These are phyloP conservation scores for Helicolenus hilgendorfi DNA, from an alignment of 2,797 vertebrate species.

Conservation along the genomic window DNA sequence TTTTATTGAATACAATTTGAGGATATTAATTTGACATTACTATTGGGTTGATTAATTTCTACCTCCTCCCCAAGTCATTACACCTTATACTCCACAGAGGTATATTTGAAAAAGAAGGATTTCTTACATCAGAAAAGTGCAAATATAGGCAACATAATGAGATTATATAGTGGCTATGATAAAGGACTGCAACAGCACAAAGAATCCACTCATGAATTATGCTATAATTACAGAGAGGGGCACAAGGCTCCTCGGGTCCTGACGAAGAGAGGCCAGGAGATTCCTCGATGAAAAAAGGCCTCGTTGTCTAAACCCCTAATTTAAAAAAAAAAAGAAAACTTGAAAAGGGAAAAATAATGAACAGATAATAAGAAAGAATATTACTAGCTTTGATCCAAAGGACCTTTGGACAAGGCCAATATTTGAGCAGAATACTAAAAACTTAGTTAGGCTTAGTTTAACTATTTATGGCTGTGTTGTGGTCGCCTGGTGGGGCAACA, in stretches of 20 bases:
- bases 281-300: conserved; percentile 58
- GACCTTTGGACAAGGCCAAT: background rate
- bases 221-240: conserved; percentile 71
- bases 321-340: conserved; percentile 19
- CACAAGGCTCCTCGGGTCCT: conserved; percentile 39
- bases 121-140: conserved; percentile 51
- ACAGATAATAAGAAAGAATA: conserved; percentile 34
- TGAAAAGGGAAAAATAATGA: conserved; percentile 27
- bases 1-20: background rate
- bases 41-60: background rate
- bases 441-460: background rate
- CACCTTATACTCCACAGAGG: conserved; percentile 10
- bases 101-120: conserved; percentile 23
- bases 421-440: conserved; percentile 6
- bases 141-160: conserved; percentile 59
- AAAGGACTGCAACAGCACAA: conserved; percentile 53
- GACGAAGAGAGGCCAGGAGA: conserved; percentile 59
- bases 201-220: conserved; percentile 75
- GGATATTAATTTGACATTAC: background rate
- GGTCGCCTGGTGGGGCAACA: background rate
- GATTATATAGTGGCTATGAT: conserved; percentile 53
- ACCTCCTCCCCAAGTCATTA: conserved; percentile 7
- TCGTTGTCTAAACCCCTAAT: conserved; percentile 55
- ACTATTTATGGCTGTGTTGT: background rate
- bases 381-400: conserved; percentile 43